A percentile compares a stretch with the other conserved stretches of the same genome.
Evolutionary conservation across 2,797 vertebrate genomes (phyloP).

Genomic region (Erethizon dorsatum): DNA sequence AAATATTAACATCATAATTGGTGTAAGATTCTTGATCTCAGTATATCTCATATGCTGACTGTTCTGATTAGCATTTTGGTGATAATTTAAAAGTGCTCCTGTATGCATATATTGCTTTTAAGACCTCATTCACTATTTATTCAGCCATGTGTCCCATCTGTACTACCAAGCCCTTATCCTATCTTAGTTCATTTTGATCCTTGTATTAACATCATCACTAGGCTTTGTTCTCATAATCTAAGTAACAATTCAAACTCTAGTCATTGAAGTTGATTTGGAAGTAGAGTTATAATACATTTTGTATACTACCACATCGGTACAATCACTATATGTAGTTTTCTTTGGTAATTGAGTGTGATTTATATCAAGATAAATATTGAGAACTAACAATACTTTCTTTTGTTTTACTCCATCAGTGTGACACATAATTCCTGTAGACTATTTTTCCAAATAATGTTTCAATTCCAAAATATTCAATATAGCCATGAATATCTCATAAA

Average conservation of each 20-base stretch:
- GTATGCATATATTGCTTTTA: slow-evolving; percentile 24
- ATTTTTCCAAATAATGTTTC: slow-evolving; percentile 56
- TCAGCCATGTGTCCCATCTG: not conserved
- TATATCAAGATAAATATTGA: not conserved
- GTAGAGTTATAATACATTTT: not conserved
- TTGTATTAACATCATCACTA: slow-evolving; percentile 10
- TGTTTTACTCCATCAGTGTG: not conserved
- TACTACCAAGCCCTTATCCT: not conserved
- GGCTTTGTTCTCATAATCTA: not conserved
- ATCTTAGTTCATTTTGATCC: slow-evolving; percentile 30
- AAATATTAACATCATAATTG: not conserved
- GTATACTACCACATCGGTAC: not conserved
- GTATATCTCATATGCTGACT: not conserved
- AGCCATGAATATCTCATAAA: not conserved
- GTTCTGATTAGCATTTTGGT: not conserved
- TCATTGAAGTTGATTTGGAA: not conserved
- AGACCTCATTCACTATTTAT: not conserved
- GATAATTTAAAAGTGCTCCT: slow-evolving; percentile 31
- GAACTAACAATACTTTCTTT: not conserved
- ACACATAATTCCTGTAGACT: slow-evolving; percentile 33
- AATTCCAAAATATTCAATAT: not conserved
- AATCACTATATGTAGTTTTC: not conserved
- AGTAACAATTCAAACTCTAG: not conserved
- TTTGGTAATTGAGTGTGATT: slow-evolving; percentile 40
- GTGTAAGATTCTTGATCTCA: not conserved